Evolutionary conservation across 2,113 vertebrate genomes (phyloP).

Genomic region (Poeciliopsis prolifica): DNA sequence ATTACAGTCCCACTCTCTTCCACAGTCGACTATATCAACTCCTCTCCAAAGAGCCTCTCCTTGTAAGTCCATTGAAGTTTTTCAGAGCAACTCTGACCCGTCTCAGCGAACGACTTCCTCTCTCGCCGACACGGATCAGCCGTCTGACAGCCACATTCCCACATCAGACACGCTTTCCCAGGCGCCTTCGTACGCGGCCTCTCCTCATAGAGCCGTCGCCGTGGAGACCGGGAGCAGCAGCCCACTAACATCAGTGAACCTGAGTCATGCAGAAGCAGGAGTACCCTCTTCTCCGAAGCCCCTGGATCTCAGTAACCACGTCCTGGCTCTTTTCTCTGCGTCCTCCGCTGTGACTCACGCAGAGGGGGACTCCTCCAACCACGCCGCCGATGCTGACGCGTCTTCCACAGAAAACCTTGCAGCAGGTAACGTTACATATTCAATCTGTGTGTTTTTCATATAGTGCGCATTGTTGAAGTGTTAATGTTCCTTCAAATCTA

Average conservation of each 20-base stretch:
- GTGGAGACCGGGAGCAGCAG: slow-evolving; percentile 32
- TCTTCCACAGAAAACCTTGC: slow-evolving; percentile 57
- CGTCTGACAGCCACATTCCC: slow-evolving; percentile 37
- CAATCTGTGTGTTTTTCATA: not conserved
- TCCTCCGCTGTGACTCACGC: slow-evolving; percentile 59
- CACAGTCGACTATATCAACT: slow-evolving; percentile 37
- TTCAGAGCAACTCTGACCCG: slow-evolving; percentile 47
- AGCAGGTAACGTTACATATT: slow-evolving; percentile 50
- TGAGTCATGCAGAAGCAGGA: slow-evolving; percentile 52
- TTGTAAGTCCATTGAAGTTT: slow-evolving; percentile 46
- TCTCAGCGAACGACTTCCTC: slow-evolving; percentile 13
- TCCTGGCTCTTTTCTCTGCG: slow-evolving; percentile 67
- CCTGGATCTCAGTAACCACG: slow-evolving; percentile 76
- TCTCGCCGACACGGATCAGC: slow-evolving; percentile 35
- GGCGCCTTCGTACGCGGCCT: slow-evolving; percentile 30
- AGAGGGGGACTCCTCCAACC: slow-evolving; percentile 46
- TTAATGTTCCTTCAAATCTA: not conserved
- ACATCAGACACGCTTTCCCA: slow-evolving; percentile 45
- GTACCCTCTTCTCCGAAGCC: slow-evolving; percentile 72
- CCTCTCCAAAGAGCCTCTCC: slow-evolving; percentile 55
- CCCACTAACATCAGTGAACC: slow-evolving; percentile 39
- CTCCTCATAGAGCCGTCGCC: slow-evolving; percentile 20
- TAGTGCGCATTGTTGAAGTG: not conserved
- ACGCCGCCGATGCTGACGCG: slow-evolving; percentile 37
- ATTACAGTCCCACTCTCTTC: slow-evolving; percentile 43